A percentile compares a stretch with the other conserved stretches of the same genome.
Evolutionary conservation across 2,888 invertebrate species (phyloP).

Genomic region (Limnephilus rhombicus): DNA sequence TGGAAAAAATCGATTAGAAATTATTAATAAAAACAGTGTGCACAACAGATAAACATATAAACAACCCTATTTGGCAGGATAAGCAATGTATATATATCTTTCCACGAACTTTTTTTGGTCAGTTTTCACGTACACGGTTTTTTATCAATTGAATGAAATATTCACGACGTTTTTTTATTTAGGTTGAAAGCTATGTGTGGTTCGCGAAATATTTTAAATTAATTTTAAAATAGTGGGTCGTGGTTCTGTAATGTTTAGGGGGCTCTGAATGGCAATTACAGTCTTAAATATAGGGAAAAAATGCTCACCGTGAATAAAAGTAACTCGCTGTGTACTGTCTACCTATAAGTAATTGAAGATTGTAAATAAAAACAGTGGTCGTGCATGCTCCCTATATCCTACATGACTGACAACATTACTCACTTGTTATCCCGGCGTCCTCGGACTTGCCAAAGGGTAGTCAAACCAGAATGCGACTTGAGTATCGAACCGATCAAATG

Average conservation of each 20-base stretch:
- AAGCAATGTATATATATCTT: no score
- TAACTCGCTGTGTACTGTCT: conserved; percentile 19
- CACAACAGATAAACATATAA: no score
- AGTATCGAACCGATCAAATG: not conserved
- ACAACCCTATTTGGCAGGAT: no score
- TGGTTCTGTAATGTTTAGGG: not conserved
- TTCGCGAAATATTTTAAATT: no score
- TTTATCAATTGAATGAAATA: no score
- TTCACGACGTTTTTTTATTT: no score
- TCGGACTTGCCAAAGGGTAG: conserved; percentile 20
- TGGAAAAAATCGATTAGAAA: no score
- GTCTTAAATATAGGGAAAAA: conserved; percentile 18
- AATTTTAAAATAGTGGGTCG: not conserved
- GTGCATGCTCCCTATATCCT: conserved; percentile 17
- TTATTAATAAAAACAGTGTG: no score
- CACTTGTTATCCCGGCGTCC: conserved; percentile 40
- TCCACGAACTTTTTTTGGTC: no score
- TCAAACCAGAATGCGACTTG: conserved; percentile 12
- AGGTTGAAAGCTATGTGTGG: not conserved
- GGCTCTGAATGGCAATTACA: not conserved
- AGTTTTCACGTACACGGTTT: no score
- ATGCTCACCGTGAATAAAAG: conserved; percentile 14
- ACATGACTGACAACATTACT: conserved; percentile 48
- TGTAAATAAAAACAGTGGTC: conserved; percentile 23
- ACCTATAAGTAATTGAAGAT: not conserved